A percentile compares a stretch with the other conserved stretches of the same genome.
phyloP scores from a whole-genome alignment of 92 coral and sea anemone genomes.

The Porites cylindrica region DNA sequence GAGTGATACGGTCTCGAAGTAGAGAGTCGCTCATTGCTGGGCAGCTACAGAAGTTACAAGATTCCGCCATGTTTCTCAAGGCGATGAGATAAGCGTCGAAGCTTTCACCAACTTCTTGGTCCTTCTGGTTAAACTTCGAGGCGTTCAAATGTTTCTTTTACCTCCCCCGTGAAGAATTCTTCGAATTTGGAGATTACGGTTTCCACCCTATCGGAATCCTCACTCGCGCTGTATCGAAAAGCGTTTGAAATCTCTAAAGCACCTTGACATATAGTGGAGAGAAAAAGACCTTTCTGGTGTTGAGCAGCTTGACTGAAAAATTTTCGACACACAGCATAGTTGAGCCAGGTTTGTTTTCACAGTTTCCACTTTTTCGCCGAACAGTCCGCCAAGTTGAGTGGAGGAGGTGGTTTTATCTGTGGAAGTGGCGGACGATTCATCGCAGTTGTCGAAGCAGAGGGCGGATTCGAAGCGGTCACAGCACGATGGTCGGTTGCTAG shows the following conservation, averaged over 20 bases:
- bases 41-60: conserved; percentile 45
- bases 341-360: conserved; percentile 48
- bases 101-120: conserved; percentile 42
- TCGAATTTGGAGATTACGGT: conserved; percentile 33
- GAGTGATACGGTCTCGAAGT: conserved; percentile 35
- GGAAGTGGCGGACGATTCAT: conserved; percentile 9
- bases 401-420: conserved; percentile 24
- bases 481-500: too few relatives aligned
- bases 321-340: conserved; percentile 22
- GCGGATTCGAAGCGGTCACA: neutral
- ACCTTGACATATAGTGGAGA: conserved; percentile 28
- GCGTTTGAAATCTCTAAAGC: conserved; percentile 18
- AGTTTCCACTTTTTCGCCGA: conserved; percentile 43
- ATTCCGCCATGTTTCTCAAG: conserved; percentile 40
- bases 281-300: conserved; percentile 36
- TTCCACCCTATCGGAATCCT: conserved; percentile 29
- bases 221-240: conserved; percentile 9
- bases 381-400: conserved; percentile 32
- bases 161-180: conserved; percentile 28
- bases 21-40: conserved; percentile 38
- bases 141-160: conserved; percentile 27
- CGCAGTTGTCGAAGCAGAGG: neutral
- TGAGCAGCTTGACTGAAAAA: conserved; percentile 25
- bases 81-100: conserved; percentile 42
- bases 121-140: conserved; percentile 44